Evolutionary conservation across 1,140 invertebrate species (phyloP).

Genomic region (Chrysopa pallens): DNA sequence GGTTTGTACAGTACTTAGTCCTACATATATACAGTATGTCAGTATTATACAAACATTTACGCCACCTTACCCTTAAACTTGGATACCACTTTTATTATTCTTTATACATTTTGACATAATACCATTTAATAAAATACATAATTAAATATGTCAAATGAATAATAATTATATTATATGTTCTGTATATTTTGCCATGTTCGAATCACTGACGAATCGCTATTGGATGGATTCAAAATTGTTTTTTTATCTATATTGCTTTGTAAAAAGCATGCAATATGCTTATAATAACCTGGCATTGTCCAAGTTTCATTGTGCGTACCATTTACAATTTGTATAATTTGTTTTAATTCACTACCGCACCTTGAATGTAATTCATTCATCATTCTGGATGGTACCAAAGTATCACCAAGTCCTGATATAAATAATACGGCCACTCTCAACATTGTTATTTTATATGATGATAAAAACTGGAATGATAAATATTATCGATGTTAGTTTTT

Average conservation of each 20-base stretch:
- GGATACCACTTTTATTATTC: no score
- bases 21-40: no score
- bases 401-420: constrained; percentile 64
- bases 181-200: background rate
- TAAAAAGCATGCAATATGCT: background rate
- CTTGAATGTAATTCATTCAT: constrained; percentile 55
- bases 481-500: no score
- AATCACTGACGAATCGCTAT: background rate
- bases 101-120: no score
- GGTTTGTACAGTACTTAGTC: no score
- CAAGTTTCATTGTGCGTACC: constrained; percentile 84
- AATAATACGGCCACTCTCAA: constrained; percentile 54
- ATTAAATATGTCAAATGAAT: no score
- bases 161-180: background rate
- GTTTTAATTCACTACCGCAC: constrained; percentile 51
- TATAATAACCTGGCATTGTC: constrained; percentile 28
- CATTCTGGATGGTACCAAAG: constrained; percentile 72
- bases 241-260: background rate
- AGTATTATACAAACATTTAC: no score
- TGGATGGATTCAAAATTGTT: background rate
- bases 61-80: no score
- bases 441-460: constrained; percentile 45
- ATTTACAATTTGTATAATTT: constrained; percentile 46
- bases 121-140: no score
- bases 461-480: constrained; percentile 43